A percentile compares a stretch with the other conserved stretches of the same genome.
Conservation (phyloP, 2,113 vertebrate genomes). For the Phylloscopus trochiloides region DNA sequence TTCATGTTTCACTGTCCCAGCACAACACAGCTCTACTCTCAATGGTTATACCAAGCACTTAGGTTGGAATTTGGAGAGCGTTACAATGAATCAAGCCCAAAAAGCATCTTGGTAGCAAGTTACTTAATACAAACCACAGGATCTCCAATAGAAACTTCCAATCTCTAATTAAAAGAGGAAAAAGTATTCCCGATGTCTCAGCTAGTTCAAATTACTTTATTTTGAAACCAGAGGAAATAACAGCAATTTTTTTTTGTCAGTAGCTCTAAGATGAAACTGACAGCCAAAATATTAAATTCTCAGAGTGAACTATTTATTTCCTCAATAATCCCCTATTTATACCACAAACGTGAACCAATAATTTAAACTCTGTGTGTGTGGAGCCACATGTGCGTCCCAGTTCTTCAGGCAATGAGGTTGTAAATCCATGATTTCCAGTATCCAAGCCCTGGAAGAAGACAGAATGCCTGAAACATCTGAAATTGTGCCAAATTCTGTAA, state of each 20-base stretch:
- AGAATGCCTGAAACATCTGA: not conserved
- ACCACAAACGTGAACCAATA: not conserved
- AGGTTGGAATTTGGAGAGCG: not conserved
- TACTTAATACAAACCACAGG: not conserved
- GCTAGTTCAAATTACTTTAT: not conserved
- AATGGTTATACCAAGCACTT: fast-evolving
- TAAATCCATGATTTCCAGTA: not conserved
- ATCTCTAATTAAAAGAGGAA: not conserved
- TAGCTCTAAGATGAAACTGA: not conserved
- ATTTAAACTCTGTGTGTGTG: not conserved
- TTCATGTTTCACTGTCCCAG: not conserved
- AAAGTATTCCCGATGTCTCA: not conserved
- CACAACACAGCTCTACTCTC: not conserved
- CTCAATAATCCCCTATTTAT: not conserved
- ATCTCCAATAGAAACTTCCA: not conserved
- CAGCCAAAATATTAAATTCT: not conserved
- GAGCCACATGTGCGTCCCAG: fast-evolving
- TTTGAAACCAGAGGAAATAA: not conserved
- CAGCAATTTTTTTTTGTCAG: not conserved
- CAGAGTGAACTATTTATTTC: not conserved
- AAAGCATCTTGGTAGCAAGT: not conserved
- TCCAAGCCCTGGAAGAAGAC: not conserved
- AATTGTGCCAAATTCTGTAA: not conserved
- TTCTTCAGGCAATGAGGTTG: not conserved
- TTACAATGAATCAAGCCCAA: not conserved